Base-by-base conservation (phyloP, 2,113 vertebrate genomes). In the Numida meleagris region DNA sequence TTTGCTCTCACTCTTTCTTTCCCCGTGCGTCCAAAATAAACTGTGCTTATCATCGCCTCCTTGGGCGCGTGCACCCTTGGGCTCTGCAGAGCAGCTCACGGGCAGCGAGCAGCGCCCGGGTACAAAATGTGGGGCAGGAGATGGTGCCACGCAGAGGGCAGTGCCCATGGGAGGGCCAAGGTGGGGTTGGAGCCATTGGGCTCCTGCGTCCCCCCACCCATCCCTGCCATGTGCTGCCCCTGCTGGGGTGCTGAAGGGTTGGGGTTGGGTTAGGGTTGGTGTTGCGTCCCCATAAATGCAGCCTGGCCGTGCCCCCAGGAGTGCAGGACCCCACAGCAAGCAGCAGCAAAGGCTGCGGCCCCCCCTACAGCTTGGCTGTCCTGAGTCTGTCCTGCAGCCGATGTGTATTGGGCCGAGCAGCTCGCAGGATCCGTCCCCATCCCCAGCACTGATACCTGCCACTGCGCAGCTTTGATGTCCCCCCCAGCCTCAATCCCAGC, bases 401-500 rank as follows among this genome's bases (percentile, higher is more conserved):
- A 59, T 82, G 88, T 63, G 84, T 71, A 90, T 43, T 90, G 86
- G 88, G 79, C 53, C 55, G 27, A 33, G 40, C 33, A 1, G 21
- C 51, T 53, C 51, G 15, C 51, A 53, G 6, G 19, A 4, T 43
- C 12, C 36, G 71, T 33, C 45, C 23, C 15, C 0, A 4, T 61
- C 82, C 53, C 1, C 51, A 57, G 40, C 48, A 20, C 18, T 91
- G 68, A 57, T 3, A 17, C 82, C 55, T 1, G 20, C 92, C 46
- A 40, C 3, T 1, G 27, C 51, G 38, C 45, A 27, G 45, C 83
- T 94, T 96, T 95, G 95, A 96, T 96, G 94, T 96, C 89, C 81
- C 86, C 82, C 79, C 38, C 88, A 79, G 78, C 86, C 70, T 83
- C 80, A 92, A 81, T 88, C 84, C 25, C 73, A 20, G 73, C 59